Percentiles rank a stretch among this genome's conserved stretches.
Conservation (phyloP, 1,140 invertebrate genomes). For the Drosophila sulfurigaster region DNA sequence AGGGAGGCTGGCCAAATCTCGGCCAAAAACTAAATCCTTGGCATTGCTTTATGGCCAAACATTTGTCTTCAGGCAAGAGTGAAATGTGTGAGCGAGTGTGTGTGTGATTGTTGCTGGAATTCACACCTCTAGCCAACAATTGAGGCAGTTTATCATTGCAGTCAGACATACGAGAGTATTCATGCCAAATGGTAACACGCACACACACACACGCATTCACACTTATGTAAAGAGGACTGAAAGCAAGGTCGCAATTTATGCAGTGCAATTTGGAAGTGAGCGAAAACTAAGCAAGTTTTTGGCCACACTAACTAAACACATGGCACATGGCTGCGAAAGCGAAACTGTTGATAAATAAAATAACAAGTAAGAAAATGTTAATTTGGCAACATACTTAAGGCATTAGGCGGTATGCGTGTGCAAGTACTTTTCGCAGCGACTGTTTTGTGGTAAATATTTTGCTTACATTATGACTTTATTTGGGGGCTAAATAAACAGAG, state of each 20-base stretch:
- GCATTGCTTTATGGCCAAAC: slow-evolving; percentile 64
- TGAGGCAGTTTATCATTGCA: slow-evolving; percentile 62
- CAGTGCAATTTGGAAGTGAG: slow-evolving; percentile 58
- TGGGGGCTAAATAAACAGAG: slow-evolving; percentile 60
- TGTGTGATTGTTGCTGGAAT: slow-evolving; percentile 31
- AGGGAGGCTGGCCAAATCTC: slow-evolving; percentile 31
- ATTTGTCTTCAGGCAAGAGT: slow-evolving; percentile 26
- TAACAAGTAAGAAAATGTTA: slow-evolving; percentile 50
- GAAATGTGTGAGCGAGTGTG: slow-evolving; percentile 16
- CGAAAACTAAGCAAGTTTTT: slow-evolving; percentile 24
- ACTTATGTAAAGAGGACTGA: too few relatives aligned
- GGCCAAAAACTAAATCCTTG: slow-evolving; percentile 43
- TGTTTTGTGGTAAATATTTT: slow-evolving; percentile 56
- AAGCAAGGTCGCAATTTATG: slow-evolving; percentile 58
- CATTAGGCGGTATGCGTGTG: not conserved
- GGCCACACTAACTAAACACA: slow-evolving; percentile 24
- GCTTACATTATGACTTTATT: slow-evolving; percentile 75
- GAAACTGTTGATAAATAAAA: slow-evolving; percentile 61
- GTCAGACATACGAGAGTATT: slow-evolving; percentile 6
- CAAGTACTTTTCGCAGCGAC: slow-evolving; percentile 27
- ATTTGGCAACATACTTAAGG: slow-evolving; percentile 46
- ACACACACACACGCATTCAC: not conserved
- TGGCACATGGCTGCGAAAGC: slow-evolving; percentile 27
- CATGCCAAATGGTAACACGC: not conserved
- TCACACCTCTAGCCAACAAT: slow-evolving; percentile 55